These are phyloP conservation scores for Zapornia atra DNA, from an alignment of 2,113 vertebrate genomes.

Conservation along the genomic window DNA sequence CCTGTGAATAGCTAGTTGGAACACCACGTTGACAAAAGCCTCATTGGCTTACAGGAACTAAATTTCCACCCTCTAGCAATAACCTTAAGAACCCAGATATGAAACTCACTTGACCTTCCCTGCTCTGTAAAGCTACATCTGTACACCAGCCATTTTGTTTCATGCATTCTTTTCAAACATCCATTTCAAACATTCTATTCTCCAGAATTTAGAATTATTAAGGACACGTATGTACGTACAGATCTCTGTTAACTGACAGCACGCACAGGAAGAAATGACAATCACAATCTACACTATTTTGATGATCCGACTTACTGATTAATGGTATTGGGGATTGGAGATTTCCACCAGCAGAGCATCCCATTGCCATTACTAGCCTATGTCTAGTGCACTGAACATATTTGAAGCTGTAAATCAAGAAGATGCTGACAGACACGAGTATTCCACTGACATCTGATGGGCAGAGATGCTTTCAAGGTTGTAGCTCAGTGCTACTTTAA, in stretches of 20 bases:
- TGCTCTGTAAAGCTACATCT: not conserved
- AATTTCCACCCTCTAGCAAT: conserved; percentile 29
- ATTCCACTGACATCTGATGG: conserved; percentile 2
- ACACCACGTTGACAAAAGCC: not conserved
- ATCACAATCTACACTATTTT: not conserved
- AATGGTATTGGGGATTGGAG: not conserved
- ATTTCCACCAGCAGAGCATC: not conserved
- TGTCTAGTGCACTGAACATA: not conserved
- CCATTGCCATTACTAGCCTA: not conserved
- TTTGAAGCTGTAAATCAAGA: not conserved
- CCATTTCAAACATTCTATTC: not conserved
- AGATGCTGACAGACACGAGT: not conserved
- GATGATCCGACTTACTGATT: not conserved
- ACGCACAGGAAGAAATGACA: not conserved
- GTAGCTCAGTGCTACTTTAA: conserved; percentile 14
- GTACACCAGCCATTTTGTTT: not conserved
- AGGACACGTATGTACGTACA: not conserved
- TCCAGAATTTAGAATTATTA: not conserved
- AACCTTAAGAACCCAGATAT: not conserved
- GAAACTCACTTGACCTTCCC: conserved; percentile 9
- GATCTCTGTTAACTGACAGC: not conserved
- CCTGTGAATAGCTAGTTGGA: conserved; percentile 47
- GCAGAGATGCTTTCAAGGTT: not conserved
- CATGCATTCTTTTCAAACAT: not conserved
- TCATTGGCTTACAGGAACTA: not conserved